Evolutionary conservation across 2,113 vertebrate genomes (phyloP).

Genomic region (Rhabdomys dilectus): DNA sequence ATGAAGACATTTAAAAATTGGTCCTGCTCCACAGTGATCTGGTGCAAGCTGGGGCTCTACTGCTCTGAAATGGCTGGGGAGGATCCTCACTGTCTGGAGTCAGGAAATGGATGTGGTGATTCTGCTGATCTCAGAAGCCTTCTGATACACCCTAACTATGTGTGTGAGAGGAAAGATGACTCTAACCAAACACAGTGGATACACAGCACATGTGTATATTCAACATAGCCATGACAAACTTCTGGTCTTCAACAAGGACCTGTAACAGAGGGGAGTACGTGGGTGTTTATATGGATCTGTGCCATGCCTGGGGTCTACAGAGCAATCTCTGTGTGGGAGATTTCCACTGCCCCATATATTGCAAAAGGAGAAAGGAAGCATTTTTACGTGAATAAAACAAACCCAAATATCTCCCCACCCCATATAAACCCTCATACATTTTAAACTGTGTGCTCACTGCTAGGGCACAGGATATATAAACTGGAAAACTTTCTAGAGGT

Average conservation of each 20-base stretch:
- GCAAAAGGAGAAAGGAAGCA: conserved; percentile 55
- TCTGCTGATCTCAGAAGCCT: neutral
- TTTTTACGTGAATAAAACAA: conserved; percentile 37
- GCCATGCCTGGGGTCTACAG: conserved; percentile 62
- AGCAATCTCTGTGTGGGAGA: conserved; percentile 42
- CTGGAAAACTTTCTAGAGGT: neutral
- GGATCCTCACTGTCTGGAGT: neutral
- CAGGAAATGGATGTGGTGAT: neutral
- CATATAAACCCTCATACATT: neutral
- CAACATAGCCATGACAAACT: conserved; percentile 13
- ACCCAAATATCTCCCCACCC: neutral
- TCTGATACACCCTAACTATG: neutral
- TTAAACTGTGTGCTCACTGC: neutral
- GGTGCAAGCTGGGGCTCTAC: conserved; percentile 65
- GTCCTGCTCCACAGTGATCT: conserved; percentile 76
- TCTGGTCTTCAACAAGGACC: conserved; percentile 52
- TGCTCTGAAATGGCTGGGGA: conserved; percentile 18
- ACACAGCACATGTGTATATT: conserved; percentile 38
- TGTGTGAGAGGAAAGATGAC: neutral
- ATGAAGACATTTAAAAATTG: conserved; percentile 85
- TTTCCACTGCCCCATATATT: conserved; percentile 21
- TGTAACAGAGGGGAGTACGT: conserved; percentile 60
- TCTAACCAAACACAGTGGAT: neutral
- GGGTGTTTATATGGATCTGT: conserved; percentile 50
- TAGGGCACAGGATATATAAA: neutral